Conservation (phyloP, 2,113 vertebrate genomes). For the Hipposideros armiger region DNA sequence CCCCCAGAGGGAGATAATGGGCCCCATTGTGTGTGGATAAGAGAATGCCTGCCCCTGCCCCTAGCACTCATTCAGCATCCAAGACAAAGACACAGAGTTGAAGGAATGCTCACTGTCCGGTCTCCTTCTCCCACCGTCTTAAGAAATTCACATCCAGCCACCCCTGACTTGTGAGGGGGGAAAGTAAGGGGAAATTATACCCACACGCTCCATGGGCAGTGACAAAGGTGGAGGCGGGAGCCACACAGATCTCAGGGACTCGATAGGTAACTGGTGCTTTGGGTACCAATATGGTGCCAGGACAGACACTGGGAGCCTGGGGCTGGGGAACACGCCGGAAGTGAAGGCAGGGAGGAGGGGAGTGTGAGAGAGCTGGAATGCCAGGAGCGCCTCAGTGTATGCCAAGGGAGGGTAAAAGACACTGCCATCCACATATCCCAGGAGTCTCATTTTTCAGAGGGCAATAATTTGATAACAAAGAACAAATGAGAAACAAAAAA, state of each 20-base stretch:
- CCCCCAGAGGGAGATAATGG: background rate
- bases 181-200: background rate
- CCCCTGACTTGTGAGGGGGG: background rate
- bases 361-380: rapidly evolving
- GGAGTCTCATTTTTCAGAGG: background rate
- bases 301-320: background rate
- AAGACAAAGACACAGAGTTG: rapidly evolving
- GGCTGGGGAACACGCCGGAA: background rate
- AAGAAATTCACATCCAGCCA: background rate
- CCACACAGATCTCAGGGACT: rapidly evolving
- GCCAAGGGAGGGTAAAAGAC: background rate
- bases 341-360: background rate
- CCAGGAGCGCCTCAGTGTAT: background rate
- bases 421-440: rapidly evolving
- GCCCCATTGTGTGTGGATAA: background rate
- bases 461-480: background rate
- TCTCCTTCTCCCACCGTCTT: background rate
- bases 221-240: background rate
- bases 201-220: rapidly evolving
- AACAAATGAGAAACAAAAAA: background rate
- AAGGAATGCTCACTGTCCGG: background rate
- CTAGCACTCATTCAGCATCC: background rate
- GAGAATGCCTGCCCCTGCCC: background rate
- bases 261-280: rapidly evolving
- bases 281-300: rapidly evolving